Percentiles rank a stretch among this genome's conserved stretches.
phyloP scores from a whole-genome alignment of 1,140 invertebrate species.

The Mamestra configurata region DNA sequence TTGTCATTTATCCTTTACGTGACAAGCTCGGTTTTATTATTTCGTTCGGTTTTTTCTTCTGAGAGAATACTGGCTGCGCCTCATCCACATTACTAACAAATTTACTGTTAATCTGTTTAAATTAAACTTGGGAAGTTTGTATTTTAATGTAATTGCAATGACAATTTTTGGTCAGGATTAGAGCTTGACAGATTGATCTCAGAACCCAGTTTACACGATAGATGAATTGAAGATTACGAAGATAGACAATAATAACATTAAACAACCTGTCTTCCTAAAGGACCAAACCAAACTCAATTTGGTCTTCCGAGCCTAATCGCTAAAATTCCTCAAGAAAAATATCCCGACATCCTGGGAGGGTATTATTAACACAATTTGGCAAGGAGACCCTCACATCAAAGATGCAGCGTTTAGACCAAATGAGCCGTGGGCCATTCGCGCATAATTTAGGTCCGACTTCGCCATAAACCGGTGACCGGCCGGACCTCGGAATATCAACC shows the following conservation, averaged over 20 bases:
- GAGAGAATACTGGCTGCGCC: too few relatives aligned
- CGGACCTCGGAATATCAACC: constrained; percentile 57
- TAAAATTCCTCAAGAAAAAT: constrained; percentile 23
- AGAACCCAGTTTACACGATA: too few relatives aligned
- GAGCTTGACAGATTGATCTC: too few relatives aligned
- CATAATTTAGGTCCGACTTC: constrained; percentile 71
- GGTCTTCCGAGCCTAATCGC: neutral
- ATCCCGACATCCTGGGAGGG: neutral
- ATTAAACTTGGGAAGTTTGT: too few relatives aligned
- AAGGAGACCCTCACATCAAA: constrained; percentile 55
- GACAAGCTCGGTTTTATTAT: constrained; percentile 7
- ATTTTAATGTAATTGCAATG: neutral
- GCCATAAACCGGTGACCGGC: constrained; percentile 56
- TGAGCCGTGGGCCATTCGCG: constrained; percentile 80
- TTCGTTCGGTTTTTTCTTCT: neutral
- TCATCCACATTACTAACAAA: too few relatives aligned
- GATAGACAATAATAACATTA: neutral
- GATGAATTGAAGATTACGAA: too few relatives aligned
- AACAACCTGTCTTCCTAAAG: neutral
- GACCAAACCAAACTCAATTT: constrained; percentile 8
- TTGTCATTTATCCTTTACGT: constrained; percentile 29
- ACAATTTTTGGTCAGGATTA: too few relatives aligned
- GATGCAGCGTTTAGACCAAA: constrained; percentile 79
- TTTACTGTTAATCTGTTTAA: too few relatives aligned
- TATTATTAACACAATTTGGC: constrained; percentile 47